Conservation (phyloP, 2,888 invertebrate species). For the Lithophane ornitopus region DNA sequence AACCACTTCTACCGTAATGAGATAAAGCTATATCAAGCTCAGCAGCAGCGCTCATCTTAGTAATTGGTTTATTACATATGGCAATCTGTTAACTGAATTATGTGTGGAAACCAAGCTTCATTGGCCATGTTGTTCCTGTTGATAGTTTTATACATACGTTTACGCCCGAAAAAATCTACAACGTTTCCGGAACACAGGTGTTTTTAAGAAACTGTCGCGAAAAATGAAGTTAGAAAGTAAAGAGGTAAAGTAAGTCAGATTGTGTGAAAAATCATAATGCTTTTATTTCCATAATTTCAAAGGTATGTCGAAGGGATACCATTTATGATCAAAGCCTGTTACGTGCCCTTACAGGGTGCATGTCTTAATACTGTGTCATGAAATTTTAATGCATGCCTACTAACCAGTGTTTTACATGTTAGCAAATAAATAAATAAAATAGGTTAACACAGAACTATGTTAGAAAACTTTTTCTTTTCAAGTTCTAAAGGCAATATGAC, state of each 20-base stretch:
- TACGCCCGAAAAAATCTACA: not conserved
- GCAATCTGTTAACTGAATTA: conserved; percentile 50
- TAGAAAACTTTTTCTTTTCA: conserved; percentile 15
- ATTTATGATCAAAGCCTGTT: not conserved
- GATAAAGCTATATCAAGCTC: conserved; percentile 59
- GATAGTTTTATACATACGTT: not conserved
- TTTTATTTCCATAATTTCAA: not conserved
- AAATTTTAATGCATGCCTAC: no score
- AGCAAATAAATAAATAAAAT: no score
- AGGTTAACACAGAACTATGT: not conserved
- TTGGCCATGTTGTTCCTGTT: not conserved
- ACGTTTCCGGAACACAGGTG: not conserved
- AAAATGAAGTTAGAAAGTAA: not conserved
- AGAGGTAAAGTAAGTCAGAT: no score
- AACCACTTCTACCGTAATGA: conserved; percentile 56
- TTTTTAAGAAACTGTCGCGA: not conserved
- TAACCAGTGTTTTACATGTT: no score
- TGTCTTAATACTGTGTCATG: no score
- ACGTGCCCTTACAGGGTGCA: no score
- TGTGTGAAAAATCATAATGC: not conserved
- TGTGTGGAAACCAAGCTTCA: not conserved
- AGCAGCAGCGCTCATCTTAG: conserved; percentile 51
- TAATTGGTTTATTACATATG: conserved; percentile 68
- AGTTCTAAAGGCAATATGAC: not conserved
- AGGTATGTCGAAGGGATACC: not conserved